Evolutionary conservation across 2,113 vertebrate species (phyloP).

Genomic region (Polypterus senegalus): DNA sequence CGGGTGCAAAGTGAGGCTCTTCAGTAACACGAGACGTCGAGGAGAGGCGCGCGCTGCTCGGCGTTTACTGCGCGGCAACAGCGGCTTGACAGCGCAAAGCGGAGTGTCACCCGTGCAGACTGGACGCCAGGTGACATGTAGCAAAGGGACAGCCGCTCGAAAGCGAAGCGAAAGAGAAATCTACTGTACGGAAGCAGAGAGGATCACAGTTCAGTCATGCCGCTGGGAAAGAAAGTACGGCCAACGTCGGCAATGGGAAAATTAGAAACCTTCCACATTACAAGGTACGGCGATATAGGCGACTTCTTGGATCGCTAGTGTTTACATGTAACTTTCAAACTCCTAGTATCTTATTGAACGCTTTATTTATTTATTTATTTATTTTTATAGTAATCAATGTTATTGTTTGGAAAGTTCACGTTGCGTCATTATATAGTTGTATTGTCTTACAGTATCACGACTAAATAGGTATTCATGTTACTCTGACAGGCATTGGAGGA

Average conservation of each 20-base stretch:
- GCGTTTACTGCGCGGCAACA: conserved; percentile 10
- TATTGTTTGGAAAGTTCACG: too few relatives aligned
- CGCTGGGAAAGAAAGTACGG: conserved; percentile 30
- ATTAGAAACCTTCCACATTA: conserved; percentile 38
- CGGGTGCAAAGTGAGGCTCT: too few relatives aligned
- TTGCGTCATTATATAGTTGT: too few relatives aligned
- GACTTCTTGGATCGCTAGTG: too few relatives aligned
- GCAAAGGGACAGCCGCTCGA: not conserved
- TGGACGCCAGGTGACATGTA: not conserved
- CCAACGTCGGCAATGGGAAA: conserved; percentile 48
- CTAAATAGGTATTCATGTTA: not conserved
- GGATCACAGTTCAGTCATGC: conserved; percentile 21
- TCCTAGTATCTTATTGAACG: too few relatives aligned
- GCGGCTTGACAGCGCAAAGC: conserved; percentile 5
- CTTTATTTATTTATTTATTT: too few relatives aligned
- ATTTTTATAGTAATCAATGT: too few relatives aligned
- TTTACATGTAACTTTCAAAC: too few relatives aligned
- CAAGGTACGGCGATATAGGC: conserved; percentile 40
- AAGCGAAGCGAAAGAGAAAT: too few relatives aligned
- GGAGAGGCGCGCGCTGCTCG: conserved; percentile 4
- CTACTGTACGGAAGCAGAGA: too few relatives aligned
- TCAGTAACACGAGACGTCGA: too few relatives aligned
- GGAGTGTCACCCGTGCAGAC: not conserved
- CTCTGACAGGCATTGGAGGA: conserved; percentile 2
- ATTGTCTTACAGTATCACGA: too few relatives aligned